phyloP scores from a whole-genome alignment of 2,888 invertebrate genomes.

The Drosophila affinis region DNA sequence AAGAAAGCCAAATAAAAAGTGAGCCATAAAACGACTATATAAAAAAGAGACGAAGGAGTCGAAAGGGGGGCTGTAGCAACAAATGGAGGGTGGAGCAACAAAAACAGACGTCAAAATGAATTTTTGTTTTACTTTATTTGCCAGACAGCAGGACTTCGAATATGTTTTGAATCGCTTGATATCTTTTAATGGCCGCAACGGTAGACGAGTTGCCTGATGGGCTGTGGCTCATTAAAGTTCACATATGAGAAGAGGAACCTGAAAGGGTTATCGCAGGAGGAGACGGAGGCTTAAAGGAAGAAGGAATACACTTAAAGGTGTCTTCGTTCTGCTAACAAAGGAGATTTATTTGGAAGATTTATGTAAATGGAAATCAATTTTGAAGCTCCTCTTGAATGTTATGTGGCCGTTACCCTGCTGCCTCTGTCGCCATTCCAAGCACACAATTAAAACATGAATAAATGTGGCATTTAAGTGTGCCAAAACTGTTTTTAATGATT shows the following conservation, averaged over 20 bases:
- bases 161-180: slow-evolving; percentile 47
- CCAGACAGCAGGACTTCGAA: slow-evolving; percentile 21
- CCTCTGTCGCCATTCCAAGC: not conserved
- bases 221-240: slow-evolving; percentile 6
- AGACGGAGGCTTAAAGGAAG: not conserved
- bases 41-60: not conserved
- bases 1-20: slow-evolving; percentile 31
- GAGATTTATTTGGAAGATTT: too few relatives aligned
- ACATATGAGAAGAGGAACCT: not conserved
- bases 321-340: too few relatives aligned
- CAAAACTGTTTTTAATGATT: slow-evolving; percentile 16
- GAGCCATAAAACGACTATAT: slow-evolving; percentile 23
- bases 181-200: slow-evolving; percentile 35
- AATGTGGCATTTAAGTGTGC: not conserved
- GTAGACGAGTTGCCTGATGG: slow-evolving; percentile 22
- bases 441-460: not conserved
- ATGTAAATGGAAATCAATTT: not conserved
- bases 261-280: not conserved
- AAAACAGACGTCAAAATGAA: slow-evolving; percentile 39
- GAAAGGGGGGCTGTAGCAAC: too few relatives aligned
- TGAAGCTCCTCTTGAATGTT: not conserved
- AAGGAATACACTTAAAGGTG: not conserved
- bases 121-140: slow-evolving; percentile 33
- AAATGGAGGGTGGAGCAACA: slow-evolving; percentile 15
- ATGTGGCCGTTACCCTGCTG: not conserved